These are phyloP conservation scores for Leptopilina syphax DNA, from an alignment of 2,888 invertebrate genomes.

Conservation along the genomic window DNA sequence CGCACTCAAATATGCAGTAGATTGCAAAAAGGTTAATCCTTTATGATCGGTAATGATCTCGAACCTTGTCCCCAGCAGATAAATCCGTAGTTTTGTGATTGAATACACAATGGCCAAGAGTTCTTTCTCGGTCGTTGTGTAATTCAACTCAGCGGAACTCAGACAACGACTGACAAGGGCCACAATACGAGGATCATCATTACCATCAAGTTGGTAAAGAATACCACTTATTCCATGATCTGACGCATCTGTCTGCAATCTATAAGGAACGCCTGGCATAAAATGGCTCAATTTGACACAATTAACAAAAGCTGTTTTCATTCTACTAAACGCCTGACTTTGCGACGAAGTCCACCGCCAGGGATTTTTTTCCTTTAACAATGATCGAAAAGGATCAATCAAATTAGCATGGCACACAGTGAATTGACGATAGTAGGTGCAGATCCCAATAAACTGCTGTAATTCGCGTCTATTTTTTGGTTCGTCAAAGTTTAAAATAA, in stretches of 20 bases:
- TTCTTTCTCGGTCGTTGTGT: not conserved
- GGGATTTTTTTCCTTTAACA: slow-evolving; percentile 27
- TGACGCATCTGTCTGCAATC: slow-evolving; percentile 47
- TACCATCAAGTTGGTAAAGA: slow-evolving; percentile 45
- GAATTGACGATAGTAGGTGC: slow-evolving; percentile 44
- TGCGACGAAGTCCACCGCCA: slow-evolving; percentile 47
- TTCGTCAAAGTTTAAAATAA: slow-evolving; percentile 30
- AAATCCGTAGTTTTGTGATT: not conserved
- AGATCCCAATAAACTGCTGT: slow-evolving; percentile 50
- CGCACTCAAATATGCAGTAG: slow-evolving; percentile 55
- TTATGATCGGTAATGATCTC: slow-evolving; percentile 30
- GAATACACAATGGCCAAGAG: not conserved
- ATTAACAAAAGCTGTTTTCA: slow-evolving; percentile 46
- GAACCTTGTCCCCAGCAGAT: slow-evolving; percentile 7
- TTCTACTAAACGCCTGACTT: slow-evolving; percentile 34
- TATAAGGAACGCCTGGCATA: slow-evolving; percentile 31
- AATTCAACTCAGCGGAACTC: not conserved
- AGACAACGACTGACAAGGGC: not conserved
- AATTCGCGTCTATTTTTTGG: slow-evolving; percentile 58
- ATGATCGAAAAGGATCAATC: slow-evolving; percentile 41
- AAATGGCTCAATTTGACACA: not conserved
- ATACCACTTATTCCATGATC: slow-evolving; percentile 51
- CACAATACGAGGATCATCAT: slow-evolving; percentile 45
- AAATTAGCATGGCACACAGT: slow-evolving; percentile 33
- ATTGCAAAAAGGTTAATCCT: slow-evolving; percentile 45